Percentiles rank a stretch among this genome's conserved stretches.
Evolutionary conservation across 2,113 vertebrate genomes (phyloP).

Genomic region (Channa maculata): DNA sequence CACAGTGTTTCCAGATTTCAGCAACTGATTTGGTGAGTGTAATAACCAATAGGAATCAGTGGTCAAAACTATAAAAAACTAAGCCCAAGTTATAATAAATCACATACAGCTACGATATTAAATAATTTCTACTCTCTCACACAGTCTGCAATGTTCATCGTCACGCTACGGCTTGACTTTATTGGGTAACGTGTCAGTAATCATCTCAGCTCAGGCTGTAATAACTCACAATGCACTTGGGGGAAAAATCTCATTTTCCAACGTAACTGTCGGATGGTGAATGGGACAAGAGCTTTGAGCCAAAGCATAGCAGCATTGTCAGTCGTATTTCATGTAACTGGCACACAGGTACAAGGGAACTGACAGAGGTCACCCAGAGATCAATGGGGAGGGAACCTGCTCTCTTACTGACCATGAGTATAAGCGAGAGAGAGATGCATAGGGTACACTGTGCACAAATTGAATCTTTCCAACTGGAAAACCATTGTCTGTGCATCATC

Average conservation of each 20-base stretch:
- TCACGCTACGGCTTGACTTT: conserved; percentile 10
- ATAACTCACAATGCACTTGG: conserved; percentile 32
- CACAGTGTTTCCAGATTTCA: background rate
- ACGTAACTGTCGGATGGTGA: background rate
- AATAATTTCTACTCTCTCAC: conserved; percentile 1
- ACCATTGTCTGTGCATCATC: conserved; percentile 47
- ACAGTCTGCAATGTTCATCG: conserved; percentile 10
- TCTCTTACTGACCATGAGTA: background rate
- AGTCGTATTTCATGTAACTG: conserved; percentile 47
- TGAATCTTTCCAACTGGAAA: conserved; percentile 54
- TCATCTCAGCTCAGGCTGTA: conserved; percentile 25
- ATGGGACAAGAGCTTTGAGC: conserved; percentile 10
- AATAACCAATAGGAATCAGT: no score
- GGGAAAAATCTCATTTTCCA: conserved; percentile 5
- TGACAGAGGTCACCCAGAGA: conserved; percentile 51
- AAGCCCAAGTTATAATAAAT: background rate
- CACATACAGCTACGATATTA: background rate
- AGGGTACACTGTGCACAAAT: conserved; percentile 52
- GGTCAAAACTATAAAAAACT: background rate
- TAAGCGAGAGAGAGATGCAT: background rate
- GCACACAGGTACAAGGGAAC: conserved; percentile 44
- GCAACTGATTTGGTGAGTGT: background rate
- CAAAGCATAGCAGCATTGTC: conserved; percentile 3
- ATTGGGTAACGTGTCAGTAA: conserved; percentile 24
- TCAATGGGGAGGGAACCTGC: conserved; percentile 21